phyloP scores from a whole-genome alignment of 2,888 invertebrate species.

The Lymantria monacha region DNA sequence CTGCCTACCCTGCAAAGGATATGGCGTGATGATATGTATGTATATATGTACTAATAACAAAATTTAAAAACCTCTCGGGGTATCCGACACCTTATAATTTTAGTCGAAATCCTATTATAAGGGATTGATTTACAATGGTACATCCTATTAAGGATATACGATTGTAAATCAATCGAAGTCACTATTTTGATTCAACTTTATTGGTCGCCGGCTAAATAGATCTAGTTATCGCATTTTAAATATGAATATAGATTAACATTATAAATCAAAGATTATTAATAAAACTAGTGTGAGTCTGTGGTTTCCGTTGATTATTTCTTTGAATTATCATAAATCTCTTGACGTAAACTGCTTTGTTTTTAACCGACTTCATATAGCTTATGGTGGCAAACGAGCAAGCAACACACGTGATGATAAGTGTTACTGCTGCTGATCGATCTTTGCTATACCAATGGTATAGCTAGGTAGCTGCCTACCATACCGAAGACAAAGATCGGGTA shows the following conservation, averaged over 20 bases:
- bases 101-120: slow-evolving; percentile 28
- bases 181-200: slow-evolving; percentile 29
- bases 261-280: slow-evolving; percentile 23
- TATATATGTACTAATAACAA: too few relatives aligned
- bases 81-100: background rate
- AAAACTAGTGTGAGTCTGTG: slow-evolving; percentile 8
- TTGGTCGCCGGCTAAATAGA: slow-evolving; percentile 11
- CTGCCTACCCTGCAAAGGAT: too few relatives aligned
- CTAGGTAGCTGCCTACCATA: too few relatives aligned
- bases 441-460: too few relatives aligned
- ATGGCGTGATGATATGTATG: too few relatives aligned
- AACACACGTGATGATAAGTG: too few relatives aligned
- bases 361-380: too few relatives aligned
- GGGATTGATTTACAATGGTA: slow-evolving; percentile 25
- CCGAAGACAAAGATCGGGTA: too few relatives aligned
- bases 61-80: background rate
- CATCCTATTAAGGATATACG: slow-evolving; percentile 2
- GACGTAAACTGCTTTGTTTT: too few relatives aligned
- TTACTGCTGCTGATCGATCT: too few relatives aligned
- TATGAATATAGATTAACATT: slow-evolving; percentile 7
- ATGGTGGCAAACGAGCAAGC: too few relatives aligned
- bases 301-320: background rate
- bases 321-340: too few relatives aligned
- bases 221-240: slow-evolving; percentile 9
- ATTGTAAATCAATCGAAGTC: slow-evolving; percentile 1